Evolutionary conservation across 2,888 invertebrate species (phyloP).

Genomic region (Dicyrtomina minuta): DNA sequence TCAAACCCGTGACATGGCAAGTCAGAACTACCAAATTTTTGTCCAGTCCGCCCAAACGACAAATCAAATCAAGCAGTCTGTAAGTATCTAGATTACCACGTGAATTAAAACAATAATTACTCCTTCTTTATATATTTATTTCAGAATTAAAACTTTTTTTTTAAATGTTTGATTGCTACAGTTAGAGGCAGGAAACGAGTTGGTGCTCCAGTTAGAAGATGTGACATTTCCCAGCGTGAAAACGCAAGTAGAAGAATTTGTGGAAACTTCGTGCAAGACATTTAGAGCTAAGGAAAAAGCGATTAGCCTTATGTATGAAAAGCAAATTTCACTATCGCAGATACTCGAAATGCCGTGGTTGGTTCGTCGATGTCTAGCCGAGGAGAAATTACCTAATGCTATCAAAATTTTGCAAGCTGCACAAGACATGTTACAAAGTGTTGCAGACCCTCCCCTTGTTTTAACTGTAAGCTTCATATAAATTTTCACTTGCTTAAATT

Average conservation of each 20-base stretch:
- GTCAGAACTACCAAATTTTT: slow-evolving; percentile 52
- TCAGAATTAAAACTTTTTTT: background rate
- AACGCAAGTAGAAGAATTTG: slow-evolving; percentile 37
- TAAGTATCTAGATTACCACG: too few relatives aligned
- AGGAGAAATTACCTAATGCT: slow-evolving; percentile 49
- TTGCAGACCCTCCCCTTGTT: slow-evolving; percentile 29
- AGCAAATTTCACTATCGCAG: slow-evolving; percentile 35
- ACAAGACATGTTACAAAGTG: slow-evolving; percentile 46
- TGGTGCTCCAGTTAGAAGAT: slow-evolving; percentile 37
- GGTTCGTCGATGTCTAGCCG: slow-evolving; percentile 47
- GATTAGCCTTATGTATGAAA: slow-evolving; percentile 39
- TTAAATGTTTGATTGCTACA: slow-evolving; percentile 21
- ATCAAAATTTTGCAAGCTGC: slow-evolving; percentile 51
- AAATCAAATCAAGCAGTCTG: slow-evolving; percentile 48
- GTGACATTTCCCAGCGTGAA: slow-evolving; percentile 44
- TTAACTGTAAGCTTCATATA: slow-evolving; percentile 14
- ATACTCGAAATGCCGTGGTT: slow-evolving; percentile 51
- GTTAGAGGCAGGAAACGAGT: slow-evolving; percentile 44
- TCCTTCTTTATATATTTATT: too few relatives aligned
- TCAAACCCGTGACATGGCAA: slow-evolving; percentile 51
- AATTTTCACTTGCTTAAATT: background rate
- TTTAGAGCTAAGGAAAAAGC: slow-evolving; percentile 38
- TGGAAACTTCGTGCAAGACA: slow-evolving; percentile 34
- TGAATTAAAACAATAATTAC: too few relatives aligned
- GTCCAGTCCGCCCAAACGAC: slow-evolving; percentile 52